Conservation (phyloP, 2,113 vertebrate genomes). For the Malurus cyaneus region DNA sequence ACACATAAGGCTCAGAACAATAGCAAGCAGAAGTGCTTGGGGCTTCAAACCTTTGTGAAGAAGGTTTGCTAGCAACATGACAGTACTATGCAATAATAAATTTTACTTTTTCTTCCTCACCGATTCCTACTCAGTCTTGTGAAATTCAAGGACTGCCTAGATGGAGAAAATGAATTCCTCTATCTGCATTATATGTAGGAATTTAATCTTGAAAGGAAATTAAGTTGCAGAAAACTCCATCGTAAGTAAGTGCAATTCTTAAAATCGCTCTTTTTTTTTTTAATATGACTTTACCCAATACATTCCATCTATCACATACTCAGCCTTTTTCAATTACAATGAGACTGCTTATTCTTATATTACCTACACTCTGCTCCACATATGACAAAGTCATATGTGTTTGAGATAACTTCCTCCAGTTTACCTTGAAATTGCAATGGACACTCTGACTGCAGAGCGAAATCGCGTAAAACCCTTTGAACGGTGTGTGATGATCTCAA, state of each 20-base stretch:
- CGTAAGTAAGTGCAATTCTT: neutral
- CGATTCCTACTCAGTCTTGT: neutral
- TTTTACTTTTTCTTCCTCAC: neutral
- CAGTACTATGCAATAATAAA: neutral
- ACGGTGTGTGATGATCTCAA: constrained; percentile 74
- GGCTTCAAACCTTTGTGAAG: neutral
- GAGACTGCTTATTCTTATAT: neutral
- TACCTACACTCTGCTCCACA: neutral
- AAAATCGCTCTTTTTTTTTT: neutral
- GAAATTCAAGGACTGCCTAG: neutral
- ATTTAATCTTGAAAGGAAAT: neutral
- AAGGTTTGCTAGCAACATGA: neutral
- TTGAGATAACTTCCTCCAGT: neutral
- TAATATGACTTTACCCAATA: neutral
- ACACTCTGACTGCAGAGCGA: constrained; percentile 88
- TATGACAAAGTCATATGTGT: neutral
- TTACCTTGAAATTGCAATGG: constrained; percentile 92
- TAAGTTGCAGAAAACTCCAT: neutral
- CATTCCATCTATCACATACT: neutral
- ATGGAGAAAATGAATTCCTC: neutral
- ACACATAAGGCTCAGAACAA: neutral
- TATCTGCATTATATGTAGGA: neutral
- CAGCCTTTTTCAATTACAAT: neutral
- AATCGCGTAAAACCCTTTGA: constrained; percentile 86
- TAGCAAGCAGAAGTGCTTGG: neutral